Evolutionary conservation across 2,888 invertebrate species (phyloP).

Genomic region (Thysanoteuthis rhombus): DNA sequence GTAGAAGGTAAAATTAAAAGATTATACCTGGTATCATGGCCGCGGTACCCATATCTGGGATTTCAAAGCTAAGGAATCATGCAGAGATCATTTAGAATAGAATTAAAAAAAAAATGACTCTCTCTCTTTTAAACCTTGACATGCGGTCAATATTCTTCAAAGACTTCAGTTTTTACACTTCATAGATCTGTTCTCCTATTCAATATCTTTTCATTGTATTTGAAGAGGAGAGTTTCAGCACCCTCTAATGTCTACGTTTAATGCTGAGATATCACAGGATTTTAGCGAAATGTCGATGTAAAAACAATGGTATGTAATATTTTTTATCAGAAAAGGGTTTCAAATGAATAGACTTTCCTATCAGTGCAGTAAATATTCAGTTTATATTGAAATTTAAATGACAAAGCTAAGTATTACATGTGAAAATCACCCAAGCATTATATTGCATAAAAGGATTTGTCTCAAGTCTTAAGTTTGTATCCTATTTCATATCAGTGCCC

Average conservation of each 20-base stretch:
- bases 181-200: neutral
- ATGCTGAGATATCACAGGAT: neutral
- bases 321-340: no score
- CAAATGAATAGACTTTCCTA: no score
- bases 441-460: no score
- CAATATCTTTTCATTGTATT: neutral
- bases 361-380: no score
- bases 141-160: no score
- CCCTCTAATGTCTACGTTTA: neutral
- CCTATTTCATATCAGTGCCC: no score
- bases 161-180: neutral
- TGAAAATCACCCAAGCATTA: no score
- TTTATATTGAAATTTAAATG: no score
- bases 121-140: neutral
- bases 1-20: constrained; percentile 51
- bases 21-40: constrained; percentile 55
- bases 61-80: neutral
- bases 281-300: neutral
- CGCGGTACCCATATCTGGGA: constrained; percentile 61
- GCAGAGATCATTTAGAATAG: neutral
- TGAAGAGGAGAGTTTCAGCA: neutral
- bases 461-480: no score
- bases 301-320: no score
- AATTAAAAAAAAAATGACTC: neutral
- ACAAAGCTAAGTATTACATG: no score